Percentiles rank a stretch among this genome's conserved stretches.
These are phyloP conservation scores for Junonia oenone DNA, from an alignment of 2,888 invertebrate species.

Conservation along the genomic window DNA sequence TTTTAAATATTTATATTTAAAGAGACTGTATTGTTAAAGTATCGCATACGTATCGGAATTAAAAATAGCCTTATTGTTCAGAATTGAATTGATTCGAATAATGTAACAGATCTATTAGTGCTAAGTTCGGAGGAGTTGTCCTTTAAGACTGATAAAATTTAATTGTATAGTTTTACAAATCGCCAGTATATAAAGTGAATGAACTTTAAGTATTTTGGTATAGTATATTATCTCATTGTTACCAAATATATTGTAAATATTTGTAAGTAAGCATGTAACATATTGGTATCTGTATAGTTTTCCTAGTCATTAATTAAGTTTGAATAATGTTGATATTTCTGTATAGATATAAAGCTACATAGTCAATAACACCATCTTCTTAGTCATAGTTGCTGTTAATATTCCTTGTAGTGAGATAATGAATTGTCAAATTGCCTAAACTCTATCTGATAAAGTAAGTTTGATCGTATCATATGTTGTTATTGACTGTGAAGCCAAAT, in stretches of 20 bases:
- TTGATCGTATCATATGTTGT: slow-evolving; percentile 19
- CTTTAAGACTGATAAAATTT: slow-evolving; percentile 69
- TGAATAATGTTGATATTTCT: slow-evolving; percentile 53
- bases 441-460: slow-evolving; percentile 23
- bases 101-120: slow-evolving; percentile 17
- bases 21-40: slow-evolving; percentile 61
- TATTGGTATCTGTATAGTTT: slow-evolving; percentile 60
- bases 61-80: slow-evolving; percentile 47
- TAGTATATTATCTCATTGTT: slow-evolving; percentile 71
- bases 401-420: slow-evolving; percentile 23
- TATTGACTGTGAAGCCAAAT: slow-evolving; percentile 29
- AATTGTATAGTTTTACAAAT: slow-evolving; percentile 49
- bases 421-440: slow-evolving; percentile 22
- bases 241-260: slow-evolving; percentile 77
- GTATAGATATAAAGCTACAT: slow-evolving; percentile 33
- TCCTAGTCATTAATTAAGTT: slow-evolving; percentile 75
- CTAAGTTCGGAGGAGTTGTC: slow-evolving; percentile 35
- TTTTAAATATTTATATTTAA: slow-evolving; percentile 38
- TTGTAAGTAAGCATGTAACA: slow-evolving; percentile 48
- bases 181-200: slow-evolving; percentile 65
- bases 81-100: slow-evolving; percentile 21
- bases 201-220: slow-evolving; percentile 67
- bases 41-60: slow-evolving; percentile 49
- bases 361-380: slow-evolving; percentile 27
- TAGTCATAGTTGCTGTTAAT: slow-evolving; percentile 15